Percentiles rank a stretch among this genome's conserved stretches.
phyloP scores from a whole-genome alignment of 2,113 vertebrate genomes.

The Psittacus erithacus region DNA sequence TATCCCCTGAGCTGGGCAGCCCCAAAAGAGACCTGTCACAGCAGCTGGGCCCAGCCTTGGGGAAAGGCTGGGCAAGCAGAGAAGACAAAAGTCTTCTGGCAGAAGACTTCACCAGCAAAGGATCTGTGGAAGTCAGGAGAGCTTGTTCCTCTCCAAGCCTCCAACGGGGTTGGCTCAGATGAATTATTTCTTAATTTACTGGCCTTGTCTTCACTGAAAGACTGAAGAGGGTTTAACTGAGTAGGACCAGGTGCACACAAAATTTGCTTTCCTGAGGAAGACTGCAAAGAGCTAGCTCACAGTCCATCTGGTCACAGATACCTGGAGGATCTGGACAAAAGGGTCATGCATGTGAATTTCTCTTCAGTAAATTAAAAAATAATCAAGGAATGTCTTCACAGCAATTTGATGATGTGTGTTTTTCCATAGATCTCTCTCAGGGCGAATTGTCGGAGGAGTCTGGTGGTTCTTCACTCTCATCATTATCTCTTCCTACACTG shows the following conservation, averaged over 20 bases:
- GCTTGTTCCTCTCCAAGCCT: background rate
- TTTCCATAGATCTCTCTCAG: constrained; percentile 93
- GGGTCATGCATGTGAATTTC: background rate
- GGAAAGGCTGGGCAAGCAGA: background rate
- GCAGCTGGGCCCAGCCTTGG: background rate
- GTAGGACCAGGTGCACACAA: background rate
- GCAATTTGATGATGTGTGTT: constrained; percentile 63
- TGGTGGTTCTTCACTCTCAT: constrained; percentile 99
- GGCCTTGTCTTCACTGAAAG: background rate
- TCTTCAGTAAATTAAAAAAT: background rate
- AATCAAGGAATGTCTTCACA: background rate
- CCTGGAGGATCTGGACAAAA: background rate
- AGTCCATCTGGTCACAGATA: background rate
- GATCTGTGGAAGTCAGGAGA: background rate
- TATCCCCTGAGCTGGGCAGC: background rate
- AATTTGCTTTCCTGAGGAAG: background rate
- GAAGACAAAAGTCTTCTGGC: background rate
- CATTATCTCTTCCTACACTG: constrained; percentile 99
- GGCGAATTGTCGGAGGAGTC: constrained; percentile 97
- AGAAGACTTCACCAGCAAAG: background rate
- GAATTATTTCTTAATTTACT: background rate
- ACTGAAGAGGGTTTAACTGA: background rate
- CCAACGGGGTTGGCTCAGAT: background rate
- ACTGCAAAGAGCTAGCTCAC: background rate
- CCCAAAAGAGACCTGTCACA: background rate